These are phyloP conservation scores for Alethe castanea DNA, from an alignment of 2,113 vertebrate species.

Conservation along the genomic window DNA sequence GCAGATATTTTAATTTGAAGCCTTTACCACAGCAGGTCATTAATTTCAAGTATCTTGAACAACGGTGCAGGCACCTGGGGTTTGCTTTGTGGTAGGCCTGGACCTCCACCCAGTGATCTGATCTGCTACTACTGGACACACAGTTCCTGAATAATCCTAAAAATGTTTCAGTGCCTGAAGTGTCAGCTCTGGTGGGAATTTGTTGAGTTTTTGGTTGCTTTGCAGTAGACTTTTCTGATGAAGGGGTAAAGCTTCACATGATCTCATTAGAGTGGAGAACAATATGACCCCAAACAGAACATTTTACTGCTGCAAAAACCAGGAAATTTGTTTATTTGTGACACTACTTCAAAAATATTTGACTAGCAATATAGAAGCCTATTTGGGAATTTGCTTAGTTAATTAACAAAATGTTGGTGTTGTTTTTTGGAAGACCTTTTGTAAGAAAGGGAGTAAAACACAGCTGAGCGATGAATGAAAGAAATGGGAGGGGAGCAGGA, in stretches of 20 bases:
- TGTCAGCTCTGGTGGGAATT: background rate
- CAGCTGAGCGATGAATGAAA: background rate
- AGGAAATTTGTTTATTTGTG: background rate
- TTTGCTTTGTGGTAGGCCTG: background rate
- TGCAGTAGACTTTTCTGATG: fast-evolving
- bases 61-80: background rate
- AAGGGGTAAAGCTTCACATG: background rate
- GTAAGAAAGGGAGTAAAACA: background rate
- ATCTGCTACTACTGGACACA: background rate
- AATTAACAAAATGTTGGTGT: background rate
- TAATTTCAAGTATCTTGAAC: background rate
- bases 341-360: background rate
- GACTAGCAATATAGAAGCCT: background rate
- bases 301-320: background rate
- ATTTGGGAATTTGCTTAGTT: background rate
- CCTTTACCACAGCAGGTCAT: background rate
- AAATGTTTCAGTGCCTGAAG: background rate
- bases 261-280: background rate
- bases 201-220: background rate
- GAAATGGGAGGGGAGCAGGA: background rate
- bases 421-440: background rate
- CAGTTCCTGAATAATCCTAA: background rate
- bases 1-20: background rate
- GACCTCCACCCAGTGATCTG: too few relatives aligned
- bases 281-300: background rate